A percentile compares a stretch with the other conserved stretches of the same genome.
Conservation (phyloP, 1,140 invertebrate species). For the Brachionus rubens region DNA sequence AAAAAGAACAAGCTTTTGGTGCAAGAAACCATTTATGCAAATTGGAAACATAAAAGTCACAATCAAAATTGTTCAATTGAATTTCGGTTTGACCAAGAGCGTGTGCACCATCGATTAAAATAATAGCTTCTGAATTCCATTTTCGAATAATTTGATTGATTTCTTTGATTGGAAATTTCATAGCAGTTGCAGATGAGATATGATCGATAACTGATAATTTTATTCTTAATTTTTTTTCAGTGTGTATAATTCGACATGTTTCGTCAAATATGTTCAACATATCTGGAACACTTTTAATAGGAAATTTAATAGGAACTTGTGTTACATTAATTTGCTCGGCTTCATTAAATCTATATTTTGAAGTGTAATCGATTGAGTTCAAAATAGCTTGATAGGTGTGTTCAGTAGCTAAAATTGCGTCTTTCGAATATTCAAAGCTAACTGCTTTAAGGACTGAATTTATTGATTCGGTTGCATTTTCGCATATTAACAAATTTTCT, state of each 20-base stretch:
- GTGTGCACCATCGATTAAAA: slow-evolving; percentile 33
- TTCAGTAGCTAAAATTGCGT: slow-evolving; percentile 17
- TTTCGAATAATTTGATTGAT: neutral
- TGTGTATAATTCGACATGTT: neutral
- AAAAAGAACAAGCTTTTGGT: slow-evolving; percentile 37
- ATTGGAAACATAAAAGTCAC: slow-evolving; percentile 42
- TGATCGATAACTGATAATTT: slow-evolving; percentile 22
- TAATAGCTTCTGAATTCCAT: neutral
- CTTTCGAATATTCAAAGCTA: neutral
- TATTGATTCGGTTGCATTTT: slow-evolving; percentile 18
- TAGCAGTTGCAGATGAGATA: slow-evolving; percentile 13
- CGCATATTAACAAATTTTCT: slow-evolving; percentile 7
- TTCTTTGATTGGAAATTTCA: slow-evolving; percentile 22
- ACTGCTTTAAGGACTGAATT: slow-evolving; percentile 26
- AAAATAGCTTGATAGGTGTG: neutral
- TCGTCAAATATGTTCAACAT: neutral
- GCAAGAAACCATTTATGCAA: slow-evolving; percentile 42
- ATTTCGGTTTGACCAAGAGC: neutral
- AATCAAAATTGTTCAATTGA: neutral
- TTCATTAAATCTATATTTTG: neutral
- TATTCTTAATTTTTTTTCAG: neutral
- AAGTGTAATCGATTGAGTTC: slow-evolving; percentile 5
- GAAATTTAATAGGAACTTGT: slow-evolving; percentile 2
- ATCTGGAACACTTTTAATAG: neutral
- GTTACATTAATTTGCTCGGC: neutral